Conservation (phyloP, 2,113 vertebrate genomes). For the Cyanoramphus novaezelandiae region DNA sequence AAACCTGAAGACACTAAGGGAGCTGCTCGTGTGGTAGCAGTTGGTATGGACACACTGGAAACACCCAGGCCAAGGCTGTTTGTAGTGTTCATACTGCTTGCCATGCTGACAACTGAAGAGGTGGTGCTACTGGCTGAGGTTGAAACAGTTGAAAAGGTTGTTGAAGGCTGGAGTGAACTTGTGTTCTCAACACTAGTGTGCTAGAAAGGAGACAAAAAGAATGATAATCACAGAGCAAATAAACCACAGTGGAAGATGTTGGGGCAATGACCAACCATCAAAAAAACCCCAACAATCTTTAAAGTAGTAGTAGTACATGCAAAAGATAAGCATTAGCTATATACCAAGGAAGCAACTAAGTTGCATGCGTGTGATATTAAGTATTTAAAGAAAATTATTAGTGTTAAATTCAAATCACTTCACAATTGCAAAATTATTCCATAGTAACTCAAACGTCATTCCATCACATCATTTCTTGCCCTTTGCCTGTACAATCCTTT, state of each 20-base stretch:
- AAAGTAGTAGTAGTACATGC: background rate
- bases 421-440: background rate
- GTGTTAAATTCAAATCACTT: background rate
- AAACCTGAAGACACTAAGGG: slow-evolving; percentile 88
- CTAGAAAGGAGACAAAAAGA: slow-evolving; percentile 72
- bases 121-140: slow-evolving; percentile 73
- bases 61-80: slow-evolving; percentile 80
- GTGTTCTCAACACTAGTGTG: slow-evolving; percentile 84
- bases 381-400: background rate
- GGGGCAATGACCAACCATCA: background rate
- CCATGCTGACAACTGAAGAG: slow-evolving; percentile 76
- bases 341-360: background rate
- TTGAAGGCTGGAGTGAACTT: slow-evolving; percentile 78
- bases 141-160: slow-evolving; percentile 77
- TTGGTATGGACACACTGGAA: slow-evolving; percentile 79
- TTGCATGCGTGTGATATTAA: background rate
- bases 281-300: background rate
- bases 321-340: background rate
- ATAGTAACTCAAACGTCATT: background rate
- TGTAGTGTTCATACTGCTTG: slow-evolving; percentile 79
- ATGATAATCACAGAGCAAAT: slow-evolving; percentile 11
- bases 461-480: background rate
- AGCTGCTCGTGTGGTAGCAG: slow-evolving; percentile 77
- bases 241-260: background rate
- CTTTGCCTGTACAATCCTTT: background rate